Evolutionary conservation across 2,888 invertebrate species (phyloP).

Genomic region (Eristalis intricaria): DNA sequence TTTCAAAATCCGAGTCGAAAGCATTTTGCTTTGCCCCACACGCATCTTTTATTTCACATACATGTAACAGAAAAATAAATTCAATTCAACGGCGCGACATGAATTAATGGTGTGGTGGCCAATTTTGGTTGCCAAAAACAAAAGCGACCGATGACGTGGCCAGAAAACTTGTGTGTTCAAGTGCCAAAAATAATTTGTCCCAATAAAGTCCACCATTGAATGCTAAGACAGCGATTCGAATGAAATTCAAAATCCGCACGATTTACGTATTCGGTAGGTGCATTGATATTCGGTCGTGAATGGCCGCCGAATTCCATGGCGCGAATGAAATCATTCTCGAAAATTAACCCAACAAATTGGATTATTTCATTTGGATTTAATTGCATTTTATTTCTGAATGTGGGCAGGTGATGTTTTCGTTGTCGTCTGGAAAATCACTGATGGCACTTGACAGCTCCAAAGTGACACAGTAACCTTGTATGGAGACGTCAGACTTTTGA

Average conservation of each 20-base stretch:
- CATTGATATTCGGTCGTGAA: neutral
- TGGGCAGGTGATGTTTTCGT: too few species aligned
- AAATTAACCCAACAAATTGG: neutral
- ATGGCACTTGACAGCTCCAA: too few species aligned
- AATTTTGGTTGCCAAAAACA: neutral
- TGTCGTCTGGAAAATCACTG: too few species aligned
- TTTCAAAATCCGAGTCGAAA: too few species aligned
- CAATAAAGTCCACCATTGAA: neutral
- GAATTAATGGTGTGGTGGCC: neutral
- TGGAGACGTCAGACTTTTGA: too few species aligned
- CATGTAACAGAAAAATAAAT: neutral
- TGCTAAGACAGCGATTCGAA: neutral
- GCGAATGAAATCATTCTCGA: neutral
- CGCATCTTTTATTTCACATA: neutral
- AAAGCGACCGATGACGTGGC: neutral
- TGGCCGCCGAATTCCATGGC: neutral
- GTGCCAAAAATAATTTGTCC: slow-evolving; percentile 1
- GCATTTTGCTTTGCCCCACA: too few species aligned
- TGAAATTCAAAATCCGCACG: neutral
- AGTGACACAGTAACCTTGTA: too few species aligned
- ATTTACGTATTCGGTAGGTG: neutral
- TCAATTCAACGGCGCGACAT: neutral
- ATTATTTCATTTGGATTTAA: too few species aligned
- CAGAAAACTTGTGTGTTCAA: neutral
- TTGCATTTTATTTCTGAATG: too few species aligned